Evolutionary conservation across 2,797 vertebrate species (phyloP), one percentile per base, ranked within the genome.

Genomic region (Ceryle rudis): DNA sequence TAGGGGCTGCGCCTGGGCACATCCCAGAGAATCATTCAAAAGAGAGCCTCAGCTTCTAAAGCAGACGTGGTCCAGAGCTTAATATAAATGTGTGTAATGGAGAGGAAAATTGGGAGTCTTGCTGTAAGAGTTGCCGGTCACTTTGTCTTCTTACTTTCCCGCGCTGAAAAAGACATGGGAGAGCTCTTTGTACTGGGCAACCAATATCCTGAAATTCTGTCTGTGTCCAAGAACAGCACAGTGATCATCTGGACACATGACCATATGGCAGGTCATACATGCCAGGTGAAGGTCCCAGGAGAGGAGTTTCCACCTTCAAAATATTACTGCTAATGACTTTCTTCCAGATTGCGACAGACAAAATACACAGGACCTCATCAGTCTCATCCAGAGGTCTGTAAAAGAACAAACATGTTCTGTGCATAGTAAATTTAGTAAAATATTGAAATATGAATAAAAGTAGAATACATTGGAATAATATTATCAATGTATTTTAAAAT

Each of bases 291-390:
- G 29, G n/a, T 86, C 84, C 51, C 78, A 41, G 37, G 58, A 90
- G 58, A 93, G 54, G 37, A 47, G 35, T 26, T 86, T 81, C 82
- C 54, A 88, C 70, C 73, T 95, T 91, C 92, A 84, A 39, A 80
- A 58, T 26, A 21, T 54, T 47, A 1, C 46, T 79, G 62, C 51
- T 93, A 39, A 75, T 81, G 41, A 54, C 23, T 61, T 29, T 33
- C 29, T 57, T 95, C 77, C 82, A 84, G 73, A 72, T 6, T 84
- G 72, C 0, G 1, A 47, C 42, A 84, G 73, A 39, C 21, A 65
- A 54, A 81, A 14, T 15, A 22, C 66, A 62, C 57, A 86, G 60
- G 51, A 55, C 7, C 14, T 31, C 73, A 29, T 9, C 86, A 88
- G n/a, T 29, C 23, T 72, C 61, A 57, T 9, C 28, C 2, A 37